phyloP scores from a whole-genome alignment of 1,140 invertebrate genomes.

The Eurosta solidaginis region DNA sequence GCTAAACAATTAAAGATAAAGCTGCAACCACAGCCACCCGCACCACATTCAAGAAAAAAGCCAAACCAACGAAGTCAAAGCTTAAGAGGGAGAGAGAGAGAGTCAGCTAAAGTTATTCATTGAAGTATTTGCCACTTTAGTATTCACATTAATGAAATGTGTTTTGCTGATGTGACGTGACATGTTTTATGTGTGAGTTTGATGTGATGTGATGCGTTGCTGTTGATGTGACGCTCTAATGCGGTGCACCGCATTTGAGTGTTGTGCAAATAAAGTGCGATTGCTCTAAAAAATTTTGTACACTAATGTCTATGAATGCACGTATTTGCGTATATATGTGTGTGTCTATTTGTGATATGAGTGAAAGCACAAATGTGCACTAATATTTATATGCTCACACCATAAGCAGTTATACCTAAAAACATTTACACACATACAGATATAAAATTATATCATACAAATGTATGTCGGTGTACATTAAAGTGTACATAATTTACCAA shows the following conservation, averaged over 20 bases:
- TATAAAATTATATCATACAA: neutral
- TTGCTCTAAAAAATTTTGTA: neutral
- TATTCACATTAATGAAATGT: neutral
- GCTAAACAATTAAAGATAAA: neutral
- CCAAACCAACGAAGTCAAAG: neutral
- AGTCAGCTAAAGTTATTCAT: neutral
- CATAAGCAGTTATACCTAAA: too few species aligned
- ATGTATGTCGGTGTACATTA: neutral
- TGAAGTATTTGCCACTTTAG: conserved; percentile 19
- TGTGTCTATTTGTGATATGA: neutral
- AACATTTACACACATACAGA: neutral
- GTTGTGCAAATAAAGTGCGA: conserved; percentile 25
- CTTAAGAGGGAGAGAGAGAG: too few species aligned
- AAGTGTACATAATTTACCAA: too few species aligned
- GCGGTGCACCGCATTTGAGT: conserved; percentile 11
- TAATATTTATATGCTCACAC: too few species aligned
- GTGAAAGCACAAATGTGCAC: neutral
- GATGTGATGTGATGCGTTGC: neutral
- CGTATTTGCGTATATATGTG: neutral
- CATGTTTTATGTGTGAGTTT: neutral
- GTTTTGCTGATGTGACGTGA: neutral
- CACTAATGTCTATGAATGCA: neutral
- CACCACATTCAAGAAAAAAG: neutral
- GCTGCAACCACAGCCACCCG: neutral
- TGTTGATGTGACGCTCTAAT: neutral